These are phyloP conservation scores for Mastigias papua DNA, from an alignment of 30 jellyfish, hydroid and myxozoan species.

Conservation along the genomic window DNA sequence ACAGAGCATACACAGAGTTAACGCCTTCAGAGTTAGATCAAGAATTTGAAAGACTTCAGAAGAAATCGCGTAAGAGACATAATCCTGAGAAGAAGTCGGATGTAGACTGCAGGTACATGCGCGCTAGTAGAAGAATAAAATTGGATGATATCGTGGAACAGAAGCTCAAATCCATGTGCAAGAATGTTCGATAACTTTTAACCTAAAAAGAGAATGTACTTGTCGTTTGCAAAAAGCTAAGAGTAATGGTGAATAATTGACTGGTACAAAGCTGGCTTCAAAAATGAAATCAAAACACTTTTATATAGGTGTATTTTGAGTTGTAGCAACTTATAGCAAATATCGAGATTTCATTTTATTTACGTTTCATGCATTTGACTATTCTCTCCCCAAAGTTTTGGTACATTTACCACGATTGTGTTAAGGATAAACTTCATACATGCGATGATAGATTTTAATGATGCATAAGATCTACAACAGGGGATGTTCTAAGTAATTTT, in stretches of 20 bases:
- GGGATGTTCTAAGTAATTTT: too few relatives aligned
- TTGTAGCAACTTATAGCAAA: background rate
- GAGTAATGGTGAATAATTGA: background rate
- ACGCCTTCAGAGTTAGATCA: slow-evolving; percentile 63
- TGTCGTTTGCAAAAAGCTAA: background rate
- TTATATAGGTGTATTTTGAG: background rate
- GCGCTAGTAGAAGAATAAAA: slow-evolving; percentile 64
- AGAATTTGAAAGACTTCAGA: slow-evolving; percentile 15
- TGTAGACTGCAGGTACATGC: slow-evolving; percentile 22
- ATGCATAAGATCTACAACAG: too few relatives aligned
- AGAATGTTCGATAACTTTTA: slow-evolving; percentile 12
- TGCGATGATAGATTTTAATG: too few relatives aligned
- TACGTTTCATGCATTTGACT: background rate
- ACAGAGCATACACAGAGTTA: slow-evolving; percentile 32
- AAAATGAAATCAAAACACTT: too few relatives aligned
- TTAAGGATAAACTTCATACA: background rate
- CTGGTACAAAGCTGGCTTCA: background rate
- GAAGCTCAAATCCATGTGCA: slow-evolving; percentile 38
- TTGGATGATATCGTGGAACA: slow-evolving; percentile 51
- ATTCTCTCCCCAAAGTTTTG: background rate
- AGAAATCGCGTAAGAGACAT: background rate
- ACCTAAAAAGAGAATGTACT: background rate
- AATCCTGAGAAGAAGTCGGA: background rate
- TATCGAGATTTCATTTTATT: background rate
- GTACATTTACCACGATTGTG: background rate